phyloP scores from a whole-genome alignment of 1,140 invertebrate species.

The Rhyacophila brunnea region DNA sequence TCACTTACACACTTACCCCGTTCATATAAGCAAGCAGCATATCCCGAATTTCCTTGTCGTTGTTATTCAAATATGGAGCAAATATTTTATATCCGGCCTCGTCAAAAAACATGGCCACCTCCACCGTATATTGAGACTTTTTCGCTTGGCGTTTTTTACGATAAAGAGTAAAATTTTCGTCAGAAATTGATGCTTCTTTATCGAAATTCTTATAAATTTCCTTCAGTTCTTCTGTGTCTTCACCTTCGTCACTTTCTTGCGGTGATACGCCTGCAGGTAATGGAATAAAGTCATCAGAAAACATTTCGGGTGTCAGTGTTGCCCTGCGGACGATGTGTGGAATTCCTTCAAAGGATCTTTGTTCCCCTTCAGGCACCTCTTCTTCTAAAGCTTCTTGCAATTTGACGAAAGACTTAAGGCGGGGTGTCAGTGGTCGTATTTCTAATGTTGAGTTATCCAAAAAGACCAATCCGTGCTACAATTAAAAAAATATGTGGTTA shows the following conservation, averaged over 20 bases:
- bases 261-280: slow-evolving; percentile 28
- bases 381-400: slow-evolving; percentile 36
- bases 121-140: slow-evolving; percentile 55
- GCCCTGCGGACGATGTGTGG: slow-evolving; percentile 61
- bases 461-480: slow-evolving; percentile 61
- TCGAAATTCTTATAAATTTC: neutral
- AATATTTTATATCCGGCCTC: slow-evolving; percentile 69
- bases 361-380: slow-evolving; percentile 23
- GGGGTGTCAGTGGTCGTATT: slow-evolving; percentile 57
- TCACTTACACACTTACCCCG: slow-evolving; percentile 62
- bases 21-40: slow-evolving; percentile 75
- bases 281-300: slow-evolving; percentile 37
- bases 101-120: slow-evolving; percentile 73
- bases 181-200: slow-evolving; percentile 39
- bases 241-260: slow-evolving; percentile 11
- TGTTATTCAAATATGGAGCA: slow-evolving; percentile 63
- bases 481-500: no score
- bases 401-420: slow-evolving; percentile 39
- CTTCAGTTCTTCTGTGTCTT: slow-evolving; percentile 18
- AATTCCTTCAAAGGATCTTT: slow-evolving; percentile 33
- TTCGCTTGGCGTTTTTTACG: slow-evolving; percentile 40
- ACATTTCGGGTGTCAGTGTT: slow-evolving; percentile 38
- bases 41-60: slow-evolving; percentile 64
- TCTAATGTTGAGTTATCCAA: slow-evolving; percentile 64
- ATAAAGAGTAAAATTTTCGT: slow-evolving; percentile 36